These are phyloP conservation scores for Euleptes europaea DNA, from an alignment of 2,113 vertebrate species.

Conservation along the genomic window DNA sequence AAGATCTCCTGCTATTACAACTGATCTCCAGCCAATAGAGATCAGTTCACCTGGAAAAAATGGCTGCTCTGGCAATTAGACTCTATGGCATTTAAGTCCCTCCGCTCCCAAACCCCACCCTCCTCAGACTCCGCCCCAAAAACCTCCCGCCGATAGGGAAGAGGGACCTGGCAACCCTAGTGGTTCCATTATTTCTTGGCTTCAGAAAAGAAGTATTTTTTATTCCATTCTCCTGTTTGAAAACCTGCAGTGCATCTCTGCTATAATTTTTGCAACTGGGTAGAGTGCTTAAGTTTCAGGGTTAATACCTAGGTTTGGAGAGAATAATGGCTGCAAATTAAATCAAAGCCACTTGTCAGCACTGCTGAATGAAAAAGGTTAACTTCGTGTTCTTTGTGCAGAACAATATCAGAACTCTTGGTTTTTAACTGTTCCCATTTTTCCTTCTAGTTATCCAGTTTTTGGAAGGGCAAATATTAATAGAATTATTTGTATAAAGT, in stretches of 20 bases:
- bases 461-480: slow-evolving; percentile 9
- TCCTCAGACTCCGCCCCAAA: too few relatives aligned
- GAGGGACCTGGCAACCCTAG: too few relatives aligned
- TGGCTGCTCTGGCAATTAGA: too few relatives aligned
- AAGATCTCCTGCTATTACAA: too few relatives aligned
- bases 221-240: background rate
- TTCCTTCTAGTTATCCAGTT: background rate
- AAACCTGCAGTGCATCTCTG: background rate
- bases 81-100: too few relatives aligned
- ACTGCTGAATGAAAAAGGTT: background rate
- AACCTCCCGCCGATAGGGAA: too few relatives aligned
- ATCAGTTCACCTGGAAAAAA: too few relatives aligned
- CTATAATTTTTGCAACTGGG: background rate
- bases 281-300: background rate
- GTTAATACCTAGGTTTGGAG: background rate
- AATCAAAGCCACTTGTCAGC: background rate
- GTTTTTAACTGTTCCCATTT: background rate
- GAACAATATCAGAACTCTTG: background rate
- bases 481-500: background rate
- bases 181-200: background rate
- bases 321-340: background rate
- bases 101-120: too few relatives aligned
- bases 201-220: background rate
- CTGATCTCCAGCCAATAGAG: too few relatives aligned
- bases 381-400: background rate